Evolutionary conservation across 2,113 vertebrate species (phyloP), one percentile per base, ranked within the genome.

Genomic region (Phalacrocorax brasilianus): DNA sequence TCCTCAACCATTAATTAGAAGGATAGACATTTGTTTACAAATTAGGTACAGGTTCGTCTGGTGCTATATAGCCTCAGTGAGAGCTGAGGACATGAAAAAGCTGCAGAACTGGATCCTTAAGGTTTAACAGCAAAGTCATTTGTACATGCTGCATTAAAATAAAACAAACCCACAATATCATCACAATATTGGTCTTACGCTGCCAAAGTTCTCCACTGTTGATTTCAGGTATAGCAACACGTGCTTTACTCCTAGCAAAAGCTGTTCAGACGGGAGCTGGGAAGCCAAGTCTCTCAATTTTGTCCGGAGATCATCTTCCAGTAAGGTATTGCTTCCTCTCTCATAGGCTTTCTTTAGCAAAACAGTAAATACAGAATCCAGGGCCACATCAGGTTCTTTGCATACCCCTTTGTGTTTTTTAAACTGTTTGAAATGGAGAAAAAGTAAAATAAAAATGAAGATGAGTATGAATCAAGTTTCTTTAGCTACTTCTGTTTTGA

Each of bases 171-270:
- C 21, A 14, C 21, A 52, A 4, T 9, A 71, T 13, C 23, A 58
- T 32, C 11, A 61, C 32, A 85, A 20, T 11, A 66, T 15, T 74
- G 49, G 12, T 8, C 98, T 95, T 97, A 99, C 99, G 85, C 40
- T 98, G 96, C 96, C 76, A 52, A 99, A 98, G 95, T 87, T 98
- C 53, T 99, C 99, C 96, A 99, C 98, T 1, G 98, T 97, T 55
- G 98, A 98, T 96, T 97, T 98, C 74, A 99, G 91, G 97, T 99
- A 99, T 0, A 99, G 98, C 81, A 99, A 97, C 35, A 98, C 94
- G 8, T 99, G 99, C 49, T 97, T 98, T 76, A 98, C 94, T 3
- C 97, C 97, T 27, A 98, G 70, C 11, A 97, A 96, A 45, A 98
- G 94, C 44, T 97, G 98, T 4, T 85, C 96, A 75, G 97, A 24